A percentile compares a stretch with the other conserved stretches of the same genome.
Conservation (phyloP, 1,140 invertebrate species). For the Drosophila quadrilineata region DNA sequence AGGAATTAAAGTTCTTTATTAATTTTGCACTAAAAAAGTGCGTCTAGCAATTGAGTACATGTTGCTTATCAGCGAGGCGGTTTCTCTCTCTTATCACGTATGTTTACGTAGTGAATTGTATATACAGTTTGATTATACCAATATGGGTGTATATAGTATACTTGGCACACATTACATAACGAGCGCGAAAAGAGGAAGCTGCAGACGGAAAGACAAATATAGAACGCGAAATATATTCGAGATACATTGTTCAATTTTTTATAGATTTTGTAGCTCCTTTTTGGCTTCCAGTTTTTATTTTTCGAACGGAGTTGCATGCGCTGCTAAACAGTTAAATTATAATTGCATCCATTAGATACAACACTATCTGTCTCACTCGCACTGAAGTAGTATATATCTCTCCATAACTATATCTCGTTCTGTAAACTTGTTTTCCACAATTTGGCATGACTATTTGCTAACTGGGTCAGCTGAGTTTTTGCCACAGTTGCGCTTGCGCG, state of each 20-base stretch:
- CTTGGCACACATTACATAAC: slow-evolving; percentile 50
- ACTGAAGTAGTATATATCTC: slow-evolving; percentile 1
- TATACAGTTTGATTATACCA: slow-evolving; percentile 19
- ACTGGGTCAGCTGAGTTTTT: slow-evolving; percentile 64
- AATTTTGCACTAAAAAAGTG: too few relatives aligned
- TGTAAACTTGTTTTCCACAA: slow-evolving; percentile 66
- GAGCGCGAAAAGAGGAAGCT: slow-evolving; percentile 56
- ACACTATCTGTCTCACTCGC: slow-evolving; percentile 9
- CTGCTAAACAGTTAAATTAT: slow-evolving; percentile 36
- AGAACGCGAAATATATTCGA: too few relatives aligned
- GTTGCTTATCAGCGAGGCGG: slow-evolving; percentile 45
- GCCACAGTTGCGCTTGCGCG: slow-evolving; percentile 17
- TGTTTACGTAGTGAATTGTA: slow-evolving; percentile 53
- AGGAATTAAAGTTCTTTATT: too few relatives aligned
- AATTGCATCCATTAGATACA: slow-evolving; percentile 59
- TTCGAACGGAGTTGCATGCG: slow-evolving; percentile 43
- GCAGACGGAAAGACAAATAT: neutral
- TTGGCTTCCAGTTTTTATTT: slow-evolving; percentile 20
- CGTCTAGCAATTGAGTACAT: slow-evolving; percentile 30
- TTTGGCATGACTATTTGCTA: slow-evolving; percentile 59
- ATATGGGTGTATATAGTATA: too few relatives aligned
- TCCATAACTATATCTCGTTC: neutral
- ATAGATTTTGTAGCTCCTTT: too few relatives aligned
- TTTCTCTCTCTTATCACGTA: slow-evolving; percentile 58
- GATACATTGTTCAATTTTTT: too few relatives aligned